Evolutionary conservation across 1,140 invertebrate species (phyloP), one percentile per base, ranked within the genome.

Genomic region (Trichomalopsis sarcophagae): DNA sequence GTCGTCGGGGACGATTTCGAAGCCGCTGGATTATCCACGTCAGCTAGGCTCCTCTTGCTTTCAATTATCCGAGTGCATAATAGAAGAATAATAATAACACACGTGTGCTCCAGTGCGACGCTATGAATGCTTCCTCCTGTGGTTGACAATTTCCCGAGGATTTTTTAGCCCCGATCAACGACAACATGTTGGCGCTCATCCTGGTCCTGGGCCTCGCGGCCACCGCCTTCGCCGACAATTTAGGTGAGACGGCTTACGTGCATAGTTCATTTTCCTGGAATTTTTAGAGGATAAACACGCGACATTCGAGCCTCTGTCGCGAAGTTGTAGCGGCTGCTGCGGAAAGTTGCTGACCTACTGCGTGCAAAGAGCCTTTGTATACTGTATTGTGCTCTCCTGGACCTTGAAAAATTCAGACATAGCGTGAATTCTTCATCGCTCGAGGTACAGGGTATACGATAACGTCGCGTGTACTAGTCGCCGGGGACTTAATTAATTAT

Each of bases 191-290:
- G 84, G 74, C 82, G 73, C 82, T 87, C 74, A 66, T 87, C 14
- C 84, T 91, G 9, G 79, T 89, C 7, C 62, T 87, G 68, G 30
- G 33, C 69, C 68, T 84, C 77, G 23, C 66, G 17, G 77, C 77
- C 44, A 75, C 86, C 10, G 87, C 80, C 55, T 30, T 66, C 36
- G 82, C 88, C 17, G 89, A 90, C 55, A 87, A 87, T 87, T 89
- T 91, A 76, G 90, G 90, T 91, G 87, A 89, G 86, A n/a, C n/a
- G n/a, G 85, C 6, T 44, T 36, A 47, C 2, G 33, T 1, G 27
- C 27, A 27, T 27, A 30, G 23, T 17, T 69, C 23, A 3, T 68
- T 68, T 68, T 68, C 6, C 62, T 68, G 11, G 62, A 23, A 21
- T 7, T 68, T 68, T 68, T 68, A 7, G 44, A 36, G 33, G 33